Evolutionary conservation across 2,113 vertebrate genomes (phyloP), one percentile per base, ranked within the genome.

Genomic region (Uropsilus gracilis): DNA sequence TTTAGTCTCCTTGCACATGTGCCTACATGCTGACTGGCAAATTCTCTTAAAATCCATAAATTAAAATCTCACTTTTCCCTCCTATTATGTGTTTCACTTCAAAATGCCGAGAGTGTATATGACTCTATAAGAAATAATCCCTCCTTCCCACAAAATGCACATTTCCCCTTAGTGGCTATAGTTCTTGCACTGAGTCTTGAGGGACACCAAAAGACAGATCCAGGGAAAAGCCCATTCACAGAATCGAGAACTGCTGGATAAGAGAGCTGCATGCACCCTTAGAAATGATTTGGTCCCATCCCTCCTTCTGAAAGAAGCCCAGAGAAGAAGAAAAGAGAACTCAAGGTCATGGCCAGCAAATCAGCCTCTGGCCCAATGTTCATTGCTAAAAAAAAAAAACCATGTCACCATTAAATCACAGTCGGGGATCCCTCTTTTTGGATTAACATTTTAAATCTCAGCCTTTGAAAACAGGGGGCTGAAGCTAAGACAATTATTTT

Each of bases 21-120:
- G 94, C 86, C 95, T 80, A 77, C 48, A 42, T 34, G 93, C 86
- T 64, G 94, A 98, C 95, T 94, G 61, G 53, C 95, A 78, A 76
- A 97, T 61, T 96, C 95, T 89, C 81, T 91, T 44, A 18, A 96
- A 96, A 81, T 64, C 94, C 91, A 91, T 91, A 95, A 88, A 96
- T 88, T 57, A 94, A 95, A 97, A 95, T 69, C 77, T 59, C 44
- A 86, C 94, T 95, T 66, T 95, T 66, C 11, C 48, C 61, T 92
- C 78, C 91, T 48, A 89, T 89, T 48, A 81, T 63, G 37, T 87
- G 96, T 96, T 96, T 95, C 94, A 95, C 90, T 89, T 95, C 84
- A 93, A 97, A 96, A 96, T 83, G 72, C 66, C 53, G 44, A n/a
- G 61, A 64, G 26, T 61, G 96, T 81, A 75, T 96, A 91, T 78